Percentiles rank a stretch among this genome's conserved stretches.
Conservation (phyloP, 2,888 invertebrate genomes). For the Vesta saturnalis region DNA sequence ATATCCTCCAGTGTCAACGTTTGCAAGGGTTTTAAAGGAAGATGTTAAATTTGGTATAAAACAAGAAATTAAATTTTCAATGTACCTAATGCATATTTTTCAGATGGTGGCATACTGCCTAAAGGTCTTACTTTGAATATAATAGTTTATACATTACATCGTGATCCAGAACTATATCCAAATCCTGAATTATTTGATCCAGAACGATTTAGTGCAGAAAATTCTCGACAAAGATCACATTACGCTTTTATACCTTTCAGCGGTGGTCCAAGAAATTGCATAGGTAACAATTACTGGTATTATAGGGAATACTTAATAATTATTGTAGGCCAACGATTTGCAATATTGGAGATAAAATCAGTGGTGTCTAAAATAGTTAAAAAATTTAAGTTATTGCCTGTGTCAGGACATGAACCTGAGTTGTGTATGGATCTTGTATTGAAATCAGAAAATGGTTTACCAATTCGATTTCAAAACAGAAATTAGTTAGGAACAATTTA, state of each 20-base stretch:
- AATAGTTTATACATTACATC: slow-evolving; percentile 63
- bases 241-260: slow-evolving; percentile 71
- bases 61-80: neutral
- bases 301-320: neutral
- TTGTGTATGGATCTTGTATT: slow-evolving; percentile 63
- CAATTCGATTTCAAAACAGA: slow-evolving; percentile 52
- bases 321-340: slow-evolving; percentile 61
- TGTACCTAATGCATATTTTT: neutral
- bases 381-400: slow-evolving; percentile 57
- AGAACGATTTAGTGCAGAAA: slow-evolving; percentile 64
- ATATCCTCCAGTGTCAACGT: slow-evolving; percentile 66
- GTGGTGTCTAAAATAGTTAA: slow-evolving; percentile 65
- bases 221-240: slow-evolving; percentile 57
- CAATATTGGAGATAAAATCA: slow-evolving; percentile 66
- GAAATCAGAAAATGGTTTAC: slow-evolving; percentile 63
- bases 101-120: neutral
- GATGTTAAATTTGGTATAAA: slow-evolving; percentile 54
- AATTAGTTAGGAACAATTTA: too few relatives aligned
- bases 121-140: slow-evolving; percentile 52
- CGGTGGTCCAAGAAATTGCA: slow-evolving; percentile 73
- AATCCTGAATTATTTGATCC: slow-evolving; percentile 67
- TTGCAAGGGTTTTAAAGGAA: slow-evolving; percentile 59
- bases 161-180: slow-evolving; percentile 64
- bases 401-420: slow-evolving; percentile 57
- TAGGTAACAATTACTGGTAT: too few relatives aligned